phyloP scores from a whole-genome alignment of 1,140 invertebrate genomes.

The Drosophila littoralis region DNA sequence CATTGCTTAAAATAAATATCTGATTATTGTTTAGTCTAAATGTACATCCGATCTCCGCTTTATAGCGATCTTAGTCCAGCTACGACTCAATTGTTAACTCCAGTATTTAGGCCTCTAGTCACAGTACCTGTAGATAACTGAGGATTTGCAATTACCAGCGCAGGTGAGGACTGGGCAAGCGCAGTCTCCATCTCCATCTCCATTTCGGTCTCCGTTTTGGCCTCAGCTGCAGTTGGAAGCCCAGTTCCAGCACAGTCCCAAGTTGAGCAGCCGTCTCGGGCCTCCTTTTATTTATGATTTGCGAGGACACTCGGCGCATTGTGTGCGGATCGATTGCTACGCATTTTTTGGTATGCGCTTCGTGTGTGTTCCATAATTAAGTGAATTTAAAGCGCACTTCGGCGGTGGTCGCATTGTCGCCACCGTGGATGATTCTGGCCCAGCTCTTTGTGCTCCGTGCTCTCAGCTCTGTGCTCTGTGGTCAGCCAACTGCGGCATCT shows the following conservation, averaged over 20 bases:
- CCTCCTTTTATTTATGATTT: slow-evolving; percentile 77
- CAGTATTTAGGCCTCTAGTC: not conserved
- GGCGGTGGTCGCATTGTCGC: slow-evolving; percentile 60
- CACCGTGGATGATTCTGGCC: slow-evolving; percentile 10
- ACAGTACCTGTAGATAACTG: slow-evolving; percentile 51
- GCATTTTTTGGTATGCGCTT: slow-evolving; percentile 70
- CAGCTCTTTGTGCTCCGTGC: not conserved
- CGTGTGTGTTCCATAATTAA: slow-evolving; percentile 83
- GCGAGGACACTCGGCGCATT: slow-evolving; percentile 67
- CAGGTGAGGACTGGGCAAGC: slow-evolving; percentile 52
- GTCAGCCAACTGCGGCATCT: slow-evolving; percentile 13
- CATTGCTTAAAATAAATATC: too few relatives aligned
- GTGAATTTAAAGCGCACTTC: slow-evolving; percentile 78
- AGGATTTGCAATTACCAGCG: slow-evolving; percentile 72
- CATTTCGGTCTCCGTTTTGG: not conserved
- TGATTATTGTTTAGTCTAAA: too few relatives aligned
- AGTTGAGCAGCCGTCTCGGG: slow-evolving; percentile 23
- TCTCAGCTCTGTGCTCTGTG: not conserved
- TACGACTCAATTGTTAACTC: not conserved
- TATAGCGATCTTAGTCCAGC: not conserved
- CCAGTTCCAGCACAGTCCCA: slow-evolving; percentile 16
- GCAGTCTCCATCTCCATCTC: not conserved
- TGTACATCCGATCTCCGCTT: too few relatives aligned
- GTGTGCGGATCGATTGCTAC: slow-evolving; percentile 41
- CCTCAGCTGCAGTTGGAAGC: slow-evolving; percentile 1